Percentiles rank a stretch among this genome's conserved stretches.
Evolutionary conservation across 2,113 vertebrate species (phyloP).

Genomic region (Condylura cristata): DNA sequence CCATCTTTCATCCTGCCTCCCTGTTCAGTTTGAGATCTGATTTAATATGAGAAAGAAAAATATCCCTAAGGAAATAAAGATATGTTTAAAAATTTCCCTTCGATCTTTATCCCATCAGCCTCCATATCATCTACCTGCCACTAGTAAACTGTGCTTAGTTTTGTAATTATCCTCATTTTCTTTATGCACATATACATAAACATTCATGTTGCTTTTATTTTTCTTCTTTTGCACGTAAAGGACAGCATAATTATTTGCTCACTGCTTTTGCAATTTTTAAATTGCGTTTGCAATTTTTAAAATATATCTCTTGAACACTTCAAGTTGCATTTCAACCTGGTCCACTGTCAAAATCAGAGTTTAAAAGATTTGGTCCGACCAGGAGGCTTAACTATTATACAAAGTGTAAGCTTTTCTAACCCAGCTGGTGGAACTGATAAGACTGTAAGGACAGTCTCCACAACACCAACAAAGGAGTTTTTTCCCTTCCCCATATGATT

Average conservation of each 20-base stretch:
- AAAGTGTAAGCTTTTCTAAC: not conserved
- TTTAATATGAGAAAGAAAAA: not conserved
- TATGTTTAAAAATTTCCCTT: not conserved
- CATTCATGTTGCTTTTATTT: not conserved
- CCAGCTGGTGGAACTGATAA: not conserved
- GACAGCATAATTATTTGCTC: not conserved
- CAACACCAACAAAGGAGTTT: not conserved
- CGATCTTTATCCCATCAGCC: not conserved
- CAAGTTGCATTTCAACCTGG: not conserved
- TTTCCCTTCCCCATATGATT: not conserved
- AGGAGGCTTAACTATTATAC: not conserved
- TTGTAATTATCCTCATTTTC: not conserved
- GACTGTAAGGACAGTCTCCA: not conserved
- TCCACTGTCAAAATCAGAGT: not conserved
- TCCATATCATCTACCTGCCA: not conserved
- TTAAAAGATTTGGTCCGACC: not conserved
- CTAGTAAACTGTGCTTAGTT: not conserved
- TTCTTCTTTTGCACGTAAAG: not conserved
- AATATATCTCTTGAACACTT: not conserved
- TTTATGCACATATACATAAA: not conserved
- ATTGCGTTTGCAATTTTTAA: not conserved
- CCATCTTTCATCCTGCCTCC: not conserved
- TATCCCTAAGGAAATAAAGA: not conserved
- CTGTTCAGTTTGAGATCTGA: not conserved
- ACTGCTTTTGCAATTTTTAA: not conserved